Conservation (phyloP, 2,113 vertebrate species). For the Drymodes brunneopygia region DNA sequence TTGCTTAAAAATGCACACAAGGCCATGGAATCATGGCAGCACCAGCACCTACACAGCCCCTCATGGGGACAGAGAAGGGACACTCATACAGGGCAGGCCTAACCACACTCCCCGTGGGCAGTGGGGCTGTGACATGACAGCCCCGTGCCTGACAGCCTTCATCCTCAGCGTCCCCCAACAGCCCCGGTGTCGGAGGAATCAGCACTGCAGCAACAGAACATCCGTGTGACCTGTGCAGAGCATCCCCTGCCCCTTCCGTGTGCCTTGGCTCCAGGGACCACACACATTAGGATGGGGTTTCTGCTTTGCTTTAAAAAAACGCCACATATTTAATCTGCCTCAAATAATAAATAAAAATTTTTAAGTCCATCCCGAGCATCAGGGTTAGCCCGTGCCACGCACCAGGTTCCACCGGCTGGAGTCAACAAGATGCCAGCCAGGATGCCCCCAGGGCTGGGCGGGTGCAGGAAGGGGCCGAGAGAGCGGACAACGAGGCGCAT, state of each 20-base stretch:
- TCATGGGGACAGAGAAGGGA: not conserved
- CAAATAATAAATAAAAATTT: not conserved
- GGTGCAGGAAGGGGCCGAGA: not conserved
- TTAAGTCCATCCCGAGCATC: not conserved
- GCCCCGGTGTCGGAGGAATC: fast-evolving
- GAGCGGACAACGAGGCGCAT: fast-evolving
- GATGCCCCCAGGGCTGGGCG: not conserved
- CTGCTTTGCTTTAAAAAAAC: not conserved
- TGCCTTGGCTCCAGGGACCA: not conserved
- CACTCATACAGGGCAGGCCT: not conserved
- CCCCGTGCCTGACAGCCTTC: not conserved
- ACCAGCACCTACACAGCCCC: not conserved
- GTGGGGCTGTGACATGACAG: not conserved
- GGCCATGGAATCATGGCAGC: fast-evolving
- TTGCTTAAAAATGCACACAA: not conserved
- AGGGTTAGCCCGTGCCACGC: not conserved
- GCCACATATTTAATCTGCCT: not conserved
- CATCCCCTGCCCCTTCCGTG: not conserved
- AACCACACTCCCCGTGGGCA: fast-evolving
- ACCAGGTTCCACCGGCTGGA: not conserved
- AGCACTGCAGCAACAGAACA: not conserved
- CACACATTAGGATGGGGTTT: fast-evolving
- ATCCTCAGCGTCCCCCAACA: not conserved
- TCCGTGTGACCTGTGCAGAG: fast-evolving
- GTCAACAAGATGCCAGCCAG: not conserved